Evolutionary conservation across 2,888 invertebrate species (phyloP).

Genomic region (Amiota minor): DNA sequence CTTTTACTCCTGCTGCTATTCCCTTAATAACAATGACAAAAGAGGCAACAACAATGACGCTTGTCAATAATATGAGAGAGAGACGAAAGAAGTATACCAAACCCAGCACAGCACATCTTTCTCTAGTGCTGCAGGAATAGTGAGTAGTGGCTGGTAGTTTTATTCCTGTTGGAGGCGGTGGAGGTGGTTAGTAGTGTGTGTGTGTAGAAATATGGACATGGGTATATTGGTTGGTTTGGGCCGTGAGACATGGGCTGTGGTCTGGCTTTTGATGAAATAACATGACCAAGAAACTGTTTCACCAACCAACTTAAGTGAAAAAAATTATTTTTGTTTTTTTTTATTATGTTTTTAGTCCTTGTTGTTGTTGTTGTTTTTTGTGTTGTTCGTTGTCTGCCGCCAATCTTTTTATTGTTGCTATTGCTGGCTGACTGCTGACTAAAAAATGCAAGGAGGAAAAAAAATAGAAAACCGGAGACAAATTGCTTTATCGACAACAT

Average conservation of each 20-base stretch:
- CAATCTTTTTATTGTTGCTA: slow-evolving; percentile 39
- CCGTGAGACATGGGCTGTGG: not conserved
- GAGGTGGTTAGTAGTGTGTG: no score
- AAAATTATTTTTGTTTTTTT: slow-evolving; percentile 35
- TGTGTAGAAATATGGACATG: no score
- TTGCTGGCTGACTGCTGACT: slow-evolving; percentile 51
- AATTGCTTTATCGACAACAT: slow-evolving; percentile 66
- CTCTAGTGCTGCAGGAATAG: not conserved
- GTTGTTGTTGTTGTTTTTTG: slow-evolving; percentile 52
- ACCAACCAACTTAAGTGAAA: slow-evolving; percentile 37
- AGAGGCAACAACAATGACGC: no score
- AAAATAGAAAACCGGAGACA: slow-evolving; percentile 48
- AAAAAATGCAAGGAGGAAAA: slow-evolving; percentile 20
- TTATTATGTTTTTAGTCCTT: slow-evolving; percentile 3
- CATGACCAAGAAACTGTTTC: slow-evolving; percentile 66
- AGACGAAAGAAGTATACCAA: no score
- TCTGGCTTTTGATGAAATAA: slow-evolving; percentile 48
- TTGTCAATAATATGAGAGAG: no score
- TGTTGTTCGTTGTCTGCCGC: slow-evolving; percentile 31
- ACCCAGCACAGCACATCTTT: no score
- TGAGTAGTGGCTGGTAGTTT: slow-evolving; percentile 33
- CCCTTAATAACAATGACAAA: not conserved
- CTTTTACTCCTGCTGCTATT: slow-evolving; percentile 39
- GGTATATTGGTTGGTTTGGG: no score
- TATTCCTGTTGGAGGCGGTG: no score